Conservation (phyloP, 2,888 invertebrate species). For the Ichneumoninae sp. region DNA sequence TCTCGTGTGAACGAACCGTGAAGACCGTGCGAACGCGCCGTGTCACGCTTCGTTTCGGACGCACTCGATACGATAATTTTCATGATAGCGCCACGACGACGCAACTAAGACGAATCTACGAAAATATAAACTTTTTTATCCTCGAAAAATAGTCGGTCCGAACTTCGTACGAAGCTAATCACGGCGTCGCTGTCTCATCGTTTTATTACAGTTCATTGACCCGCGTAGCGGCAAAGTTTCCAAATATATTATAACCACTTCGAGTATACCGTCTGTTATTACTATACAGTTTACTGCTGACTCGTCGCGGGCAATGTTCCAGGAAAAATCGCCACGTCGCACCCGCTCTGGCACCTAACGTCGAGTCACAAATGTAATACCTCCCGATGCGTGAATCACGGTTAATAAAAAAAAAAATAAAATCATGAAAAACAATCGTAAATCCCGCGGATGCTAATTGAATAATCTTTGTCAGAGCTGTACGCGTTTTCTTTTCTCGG, state of each 20-base stretch:
- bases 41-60: conserved; percentile 47
- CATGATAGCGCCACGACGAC: conserved; percentile 18
- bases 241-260: conserved; percentile 64
- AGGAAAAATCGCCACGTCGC: conserved; percentile 52
- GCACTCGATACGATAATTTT: conserved; percentile 40
- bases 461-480: not conserved
- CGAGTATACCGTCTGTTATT: conserved; percentile 28
- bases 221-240: conserved; percentile 58
- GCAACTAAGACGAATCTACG: conserved; percentile 4
- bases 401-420: not conserved
- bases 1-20: conserved; percentile 14
- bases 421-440: conserved; percentile 21
- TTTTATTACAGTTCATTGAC: conserved; percentile 61
- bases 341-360: conserved; percentile 29
- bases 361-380: conserved; percentile 15
- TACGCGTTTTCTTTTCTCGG: conserved; percentile 1
- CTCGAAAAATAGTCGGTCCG: conserved; percentile 20
- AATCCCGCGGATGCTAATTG: not conserved
- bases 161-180: conserved; percentile 42
- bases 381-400: conserved; percentile 29
- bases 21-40: conserved; percentile 12
- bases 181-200: conserved; percentile 17
- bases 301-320: conserved; percentile 62
- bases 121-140: not conserved
- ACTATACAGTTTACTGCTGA: conserved; percentile 48